Conservation (phyloP, 2,113 vertebrate genomes). For the Proterorhinus semilunaris region DNA sequence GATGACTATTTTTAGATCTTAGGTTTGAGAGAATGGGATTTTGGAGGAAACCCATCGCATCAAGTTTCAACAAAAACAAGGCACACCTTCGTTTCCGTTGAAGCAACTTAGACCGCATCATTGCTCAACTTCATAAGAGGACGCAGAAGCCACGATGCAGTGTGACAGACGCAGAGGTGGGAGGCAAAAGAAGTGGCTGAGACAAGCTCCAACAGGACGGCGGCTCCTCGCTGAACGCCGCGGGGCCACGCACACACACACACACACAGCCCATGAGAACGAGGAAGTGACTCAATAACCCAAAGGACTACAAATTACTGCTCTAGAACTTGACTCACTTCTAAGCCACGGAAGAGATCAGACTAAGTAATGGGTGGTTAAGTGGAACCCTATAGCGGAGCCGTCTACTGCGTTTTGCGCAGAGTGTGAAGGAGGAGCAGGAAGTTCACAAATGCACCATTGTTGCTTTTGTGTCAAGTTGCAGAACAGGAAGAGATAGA, state of each 20-base stretch:
- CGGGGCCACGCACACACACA: conserved; percentile 25
- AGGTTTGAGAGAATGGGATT: too few species aligned
- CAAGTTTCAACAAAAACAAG: too few species aligned
- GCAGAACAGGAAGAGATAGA: conserved; percentile 63
- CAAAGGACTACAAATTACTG: conserved; percentile 41
- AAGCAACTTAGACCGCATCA: neutral
- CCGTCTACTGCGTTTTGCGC: neutral
- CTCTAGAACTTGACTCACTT: conserved; percentile 34
- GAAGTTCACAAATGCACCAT: conserved; percentile 35
- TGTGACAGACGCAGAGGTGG: conserved; percentile 64
- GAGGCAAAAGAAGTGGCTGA: conserved; percentile 62
- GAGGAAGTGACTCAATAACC: conserved; percentile 56
- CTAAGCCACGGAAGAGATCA: conserved; percentile 19
- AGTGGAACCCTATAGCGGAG: neutral
- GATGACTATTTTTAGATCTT: too few species aligned
- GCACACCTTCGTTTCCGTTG: too few species aligned
- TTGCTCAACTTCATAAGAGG: conserved; percentile 57
- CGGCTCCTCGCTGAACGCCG: conserved; percentile 48
- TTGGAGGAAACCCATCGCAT: too few species aligned
- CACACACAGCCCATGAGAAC: conserved; percentile 31
- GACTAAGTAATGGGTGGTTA: neutral
- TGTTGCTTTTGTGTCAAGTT: conserved; percentile 37
- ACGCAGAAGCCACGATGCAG: conserved; percentile 36
- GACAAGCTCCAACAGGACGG: conserved; percentile 58
- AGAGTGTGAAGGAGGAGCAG: conserved; percentile 36